Conservation (phyloP, 2,888 invertebrate species). For the Leptinotarsa tumamoca region DNA sequence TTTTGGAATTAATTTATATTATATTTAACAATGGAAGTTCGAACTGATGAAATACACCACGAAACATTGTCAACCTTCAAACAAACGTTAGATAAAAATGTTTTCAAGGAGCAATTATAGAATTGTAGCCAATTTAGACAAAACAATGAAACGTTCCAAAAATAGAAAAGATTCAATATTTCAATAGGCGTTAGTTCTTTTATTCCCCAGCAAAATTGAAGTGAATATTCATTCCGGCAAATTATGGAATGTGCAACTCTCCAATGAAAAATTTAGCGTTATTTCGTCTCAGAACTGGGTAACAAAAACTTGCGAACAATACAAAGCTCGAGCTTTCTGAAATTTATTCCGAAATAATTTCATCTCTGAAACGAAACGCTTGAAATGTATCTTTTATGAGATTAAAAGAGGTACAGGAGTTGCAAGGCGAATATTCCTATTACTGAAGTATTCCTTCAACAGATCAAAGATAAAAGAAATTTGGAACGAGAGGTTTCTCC, state of each 20-base stretch:
- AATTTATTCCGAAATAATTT: conserved; percentile 30
- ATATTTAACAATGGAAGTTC: no score
- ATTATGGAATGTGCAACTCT: conserved; percentile 14
- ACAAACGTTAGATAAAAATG: no score
- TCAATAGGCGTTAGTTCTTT: not conserved
- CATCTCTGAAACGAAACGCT: conserved; percentile 27
- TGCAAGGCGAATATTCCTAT: conserved; percentile 36
- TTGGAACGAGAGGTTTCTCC: conserved; percentile 31
- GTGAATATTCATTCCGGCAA: not conserved
- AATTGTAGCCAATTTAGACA: no score
- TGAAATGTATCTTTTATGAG: conserved; percentile 29
- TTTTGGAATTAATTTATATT: no score
- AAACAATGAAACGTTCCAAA: no score
- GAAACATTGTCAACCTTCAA: no score
- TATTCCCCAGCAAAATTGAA: not conserved
- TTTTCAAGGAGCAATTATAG: no score
- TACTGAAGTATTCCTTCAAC: conserved; percentile 38
- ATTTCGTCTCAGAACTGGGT: conserved; percentile 26
- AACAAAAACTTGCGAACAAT: conserved; percentile 20
- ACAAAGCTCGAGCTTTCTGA: conserved; percentile 16
- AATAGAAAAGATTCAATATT: not conserved
- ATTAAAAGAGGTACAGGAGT: conserved; percentile 23
- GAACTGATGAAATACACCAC: no score
- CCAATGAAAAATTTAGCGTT: not conserved
- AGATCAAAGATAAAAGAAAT: conserved; percentile 44